Evolutionary conservation across 2,113 vertebrate species (phyloP), one percentile per base, ranked within the genome.

Genomic region (Phrynocephalus versicolor): DNA sequence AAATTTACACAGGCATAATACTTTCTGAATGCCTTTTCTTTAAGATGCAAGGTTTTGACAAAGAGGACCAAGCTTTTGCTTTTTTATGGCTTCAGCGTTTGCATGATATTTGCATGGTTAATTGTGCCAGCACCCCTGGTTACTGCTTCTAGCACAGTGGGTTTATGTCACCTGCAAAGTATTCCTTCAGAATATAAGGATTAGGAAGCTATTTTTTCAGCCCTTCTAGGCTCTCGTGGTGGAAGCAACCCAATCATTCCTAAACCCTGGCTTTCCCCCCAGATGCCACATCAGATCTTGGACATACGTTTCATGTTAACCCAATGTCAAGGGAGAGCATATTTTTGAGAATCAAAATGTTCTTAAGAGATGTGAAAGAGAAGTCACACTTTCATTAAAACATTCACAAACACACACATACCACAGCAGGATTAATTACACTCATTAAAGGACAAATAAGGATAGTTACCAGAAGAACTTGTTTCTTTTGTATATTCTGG

Each of bases 341-440:
- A 27, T 35, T 79, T 85, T 60, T 79, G 70, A 79, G 55, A 55
- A 70, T 2, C 51, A 69, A 70, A 60, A 60, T 79, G 64, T 71
- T 85, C 76, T 72, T 74, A 73, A 30, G 30, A 39, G 67, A 85
- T 45, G 62, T 79, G 65, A 85, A 85, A 79, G 76, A 71, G 76
- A 60, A 85, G 39, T 85, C 76, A 79, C 83, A 79, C 55, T 85
- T 79, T 79, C 37, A 85, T 79, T 70, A 39, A 60, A 78, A 67
- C 21, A n/a, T 30, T 25, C 25, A 21, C 10, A 18, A n/a, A 71
- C 12, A 41, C 51, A 41, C 35, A 41, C 15, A 71, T 12, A 58
- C 27, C n/a, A 41, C 18, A 79, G 51, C n/a, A 71, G 18, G 41
- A 72, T 79, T 79, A 79, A 60, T 79, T 41, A 72, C 2, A 79